Evolutionary conservation across 2,797 vertebrate species (phyloP).

Genomic region (Chloroceryle amazona): DNA sequence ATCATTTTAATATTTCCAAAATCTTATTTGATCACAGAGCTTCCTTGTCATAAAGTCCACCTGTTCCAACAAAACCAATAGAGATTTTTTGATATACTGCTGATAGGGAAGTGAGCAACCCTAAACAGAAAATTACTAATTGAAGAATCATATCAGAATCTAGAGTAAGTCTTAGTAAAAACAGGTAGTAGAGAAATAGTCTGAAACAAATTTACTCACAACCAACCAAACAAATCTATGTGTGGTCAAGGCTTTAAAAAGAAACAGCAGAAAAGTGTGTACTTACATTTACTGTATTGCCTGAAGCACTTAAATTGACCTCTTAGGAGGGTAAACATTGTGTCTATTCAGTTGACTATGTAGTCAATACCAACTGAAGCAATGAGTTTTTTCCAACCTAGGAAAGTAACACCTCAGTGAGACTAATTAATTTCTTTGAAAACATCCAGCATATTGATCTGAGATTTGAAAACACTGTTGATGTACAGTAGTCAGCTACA

Average conservation of each 20-base stretch:
- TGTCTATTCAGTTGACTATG: constrained; percentile 35
- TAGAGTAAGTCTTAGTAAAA: background rate
- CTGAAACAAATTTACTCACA: background rate
- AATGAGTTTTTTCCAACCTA: background rate
- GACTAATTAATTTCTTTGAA: constrained; percentile 78
- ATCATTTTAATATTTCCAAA: background rate
- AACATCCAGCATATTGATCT: constrained; percentile 73
- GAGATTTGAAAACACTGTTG: constrained; percentile 73
- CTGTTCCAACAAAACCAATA: background rate
- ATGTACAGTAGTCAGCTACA: constrained; percentile 44
- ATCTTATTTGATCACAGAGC: background rate
- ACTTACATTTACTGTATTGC: background rate
- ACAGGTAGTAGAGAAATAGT: background rate
- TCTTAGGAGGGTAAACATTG: constrained; percentile 54
- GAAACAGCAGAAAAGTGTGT: background rate
- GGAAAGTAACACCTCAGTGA: constrained; percentile 64
- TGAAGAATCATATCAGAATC: background rate
- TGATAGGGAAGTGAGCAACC: background rate
- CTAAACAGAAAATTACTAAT: background rate
- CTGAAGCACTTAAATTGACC: constrained; percentile 53
- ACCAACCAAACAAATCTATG: background rate
- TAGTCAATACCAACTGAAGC: constrained; percentile 55
- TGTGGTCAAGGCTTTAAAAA: background rate
- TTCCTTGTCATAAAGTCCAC: background rate
- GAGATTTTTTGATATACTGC: background rate